Evolutionary conservation across 2,797 vertebrate genomes (phyloP).

Genomic region (Zalophus californianus): DNA sequence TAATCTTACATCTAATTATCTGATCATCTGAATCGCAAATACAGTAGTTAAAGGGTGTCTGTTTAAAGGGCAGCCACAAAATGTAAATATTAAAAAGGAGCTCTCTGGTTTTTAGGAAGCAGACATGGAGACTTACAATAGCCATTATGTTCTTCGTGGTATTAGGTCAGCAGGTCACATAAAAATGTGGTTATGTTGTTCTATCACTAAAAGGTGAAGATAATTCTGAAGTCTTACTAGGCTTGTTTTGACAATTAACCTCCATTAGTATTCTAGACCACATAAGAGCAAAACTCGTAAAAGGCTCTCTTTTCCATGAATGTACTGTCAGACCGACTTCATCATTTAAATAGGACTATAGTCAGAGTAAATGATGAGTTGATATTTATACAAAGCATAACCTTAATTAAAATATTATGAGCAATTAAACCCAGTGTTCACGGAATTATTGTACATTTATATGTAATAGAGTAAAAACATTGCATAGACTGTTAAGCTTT

Average conservation of each 20-base stretch:
- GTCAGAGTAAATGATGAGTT: slow-evolving; percentile 75
- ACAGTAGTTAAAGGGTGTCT: slow-evolving; percentile 85
- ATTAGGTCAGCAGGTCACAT: slow-evolving; percentile 70
- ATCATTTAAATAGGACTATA: slow-evolving; percentile 71
- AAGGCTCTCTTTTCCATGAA: slow-evolving; percentile 69
- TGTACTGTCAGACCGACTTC: slow-evolving; percentile 1
- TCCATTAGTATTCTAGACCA: slow-evolving; percentile 77
- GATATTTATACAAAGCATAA: slow-evolving; percentile 68
- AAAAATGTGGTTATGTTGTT: slow-evolving; percentile 63
- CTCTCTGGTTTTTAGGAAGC: slow-evolving; percentile 75
- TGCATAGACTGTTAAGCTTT: slow-evolving; percentile 75
- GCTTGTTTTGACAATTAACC: slow-evolving; percentile 85
- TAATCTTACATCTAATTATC: slow-evolving; percentile 88
- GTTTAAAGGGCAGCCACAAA: slow-evolving; percentile 86
- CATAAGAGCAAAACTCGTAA: slow-evolving; percentile 62
- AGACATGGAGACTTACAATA: slow-evolving; percentile 82
- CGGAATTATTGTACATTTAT: slow-evolving; percentile 65
- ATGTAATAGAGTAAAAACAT: slow-evolving; percentile 67
- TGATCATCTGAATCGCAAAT: slow-evolving; percentile 86
- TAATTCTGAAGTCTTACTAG: slow-evolving; percentile 58
- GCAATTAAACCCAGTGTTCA: slow-evolving; percentile 70
- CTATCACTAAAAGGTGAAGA: slow-evolving; percentile 69
- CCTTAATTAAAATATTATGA: slow-evolving; percentile 66
- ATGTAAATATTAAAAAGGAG: slow-evolving; percentile 86
- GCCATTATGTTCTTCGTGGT: slow-evolving; percentile 79